Conservation (phyloP, 2,113 vertebrate genomes). For the Semnornis frantzii region DNA sequence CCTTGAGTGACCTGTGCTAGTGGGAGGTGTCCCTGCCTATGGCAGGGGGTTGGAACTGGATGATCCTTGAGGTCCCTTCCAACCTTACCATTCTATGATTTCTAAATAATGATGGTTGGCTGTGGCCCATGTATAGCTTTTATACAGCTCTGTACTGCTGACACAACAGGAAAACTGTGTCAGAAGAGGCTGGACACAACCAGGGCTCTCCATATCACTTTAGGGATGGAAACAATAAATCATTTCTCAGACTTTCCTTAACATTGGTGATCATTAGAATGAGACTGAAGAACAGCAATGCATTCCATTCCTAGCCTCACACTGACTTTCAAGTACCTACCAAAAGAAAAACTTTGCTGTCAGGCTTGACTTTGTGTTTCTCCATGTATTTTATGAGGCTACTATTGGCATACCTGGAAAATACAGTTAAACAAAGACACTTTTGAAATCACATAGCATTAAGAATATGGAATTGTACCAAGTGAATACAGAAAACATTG, state of each 20-base stretch:
- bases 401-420: slow-evolving; percentile 94
- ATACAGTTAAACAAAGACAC: slow-evolving; percentile 7
- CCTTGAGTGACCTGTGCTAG: too few species aligned
- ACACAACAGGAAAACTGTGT: not conserved
- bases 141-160: not conserved
- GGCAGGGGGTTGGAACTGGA: too few species aligned
- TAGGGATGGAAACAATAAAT: not conserved
- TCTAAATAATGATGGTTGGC: not conserved
- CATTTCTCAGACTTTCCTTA: not conserved
- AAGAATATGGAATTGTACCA: not conserved
- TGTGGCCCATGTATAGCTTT: not conserved
- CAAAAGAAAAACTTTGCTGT: slow-evolving; percentile 98
- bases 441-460: not conserved
- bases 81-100: not conserved
- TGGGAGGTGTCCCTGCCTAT: too few species aligned
- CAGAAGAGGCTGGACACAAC: not conserved
- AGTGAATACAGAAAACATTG: not conserved
- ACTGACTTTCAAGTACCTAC: slow-evolving; percentile 74
- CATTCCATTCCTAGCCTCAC: not conserved
- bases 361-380: slow-evolving; percentile 99
- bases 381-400: slow-evolving; percentile 99
- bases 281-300: not conserved
- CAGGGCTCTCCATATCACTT: accelerated
- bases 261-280: not conserved
- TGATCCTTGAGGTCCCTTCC: too few species aligned